Percentiles rank a stretch among this genome's conserved stretches.
Evolutionary conservation across 2,888 invertebrate genomes (phyloP).

Genomic region (Tillus elongatus): DNA sequence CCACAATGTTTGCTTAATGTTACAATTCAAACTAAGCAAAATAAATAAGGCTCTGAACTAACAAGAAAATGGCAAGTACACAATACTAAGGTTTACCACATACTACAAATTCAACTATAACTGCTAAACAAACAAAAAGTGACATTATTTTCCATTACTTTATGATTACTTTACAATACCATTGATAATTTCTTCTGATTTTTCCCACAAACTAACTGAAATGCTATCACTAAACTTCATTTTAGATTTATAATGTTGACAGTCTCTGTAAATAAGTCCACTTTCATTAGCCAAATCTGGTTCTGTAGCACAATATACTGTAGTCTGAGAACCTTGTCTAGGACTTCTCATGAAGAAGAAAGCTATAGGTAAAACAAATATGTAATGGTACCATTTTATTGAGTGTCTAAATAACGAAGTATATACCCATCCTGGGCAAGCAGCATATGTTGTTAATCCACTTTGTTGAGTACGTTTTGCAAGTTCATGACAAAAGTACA

Average conservation of each 20-base stretch:
- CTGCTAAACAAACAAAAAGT: too few species aligned
- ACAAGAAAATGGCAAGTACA: too few species aligned
- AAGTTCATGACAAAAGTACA: slow-evolving; percentile 59
- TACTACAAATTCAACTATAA: too few species aligned
- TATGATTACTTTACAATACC: too few species aligned
- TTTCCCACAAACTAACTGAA: slow-evolving; percentile 59
- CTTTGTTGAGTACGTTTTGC: slow-evolving; percentile 47
- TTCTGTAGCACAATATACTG: slow-evolving; percentile 68
- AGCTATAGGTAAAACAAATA: slow-evolving; percentile 61
- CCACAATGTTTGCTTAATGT: too few species aligned
- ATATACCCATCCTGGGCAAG: slow-evolving; percentile 74
- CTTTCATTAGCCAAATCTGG: slow-evolving; percentile 49
- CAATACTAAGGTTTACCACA: too few species aligned
- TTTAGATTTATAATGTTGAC: slow-evolving; percentile 53
- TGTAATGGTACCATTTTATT: slow-evolving; percentile 62
- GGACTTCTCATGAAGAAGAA: slow-evolving; percentile 63
- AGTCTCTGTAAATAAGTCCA: slow-evolving; percentile 69
- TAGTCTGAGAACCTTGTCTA: slow-evolving; percentile 71
- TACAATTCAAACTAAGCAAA: too few species aligned
- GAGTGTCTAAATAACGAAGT: slow-evolving; percentile 62
- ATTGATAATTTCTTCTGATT: slow-evolving; percentile 28
- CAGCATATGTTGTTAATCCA: slow-evolving; percentile 56
- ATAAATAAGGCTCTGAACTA: too few species aligned
- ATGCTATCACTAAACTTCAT: slow-evolving; percentile 53
- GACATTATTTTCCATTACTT: not conserved